Evolutionary conservation across 2,888 invertebrate genomes (phyloP), one percentile per base, ranked within the genome.

Genomic region (Sialis fuliginosa): DNA sequence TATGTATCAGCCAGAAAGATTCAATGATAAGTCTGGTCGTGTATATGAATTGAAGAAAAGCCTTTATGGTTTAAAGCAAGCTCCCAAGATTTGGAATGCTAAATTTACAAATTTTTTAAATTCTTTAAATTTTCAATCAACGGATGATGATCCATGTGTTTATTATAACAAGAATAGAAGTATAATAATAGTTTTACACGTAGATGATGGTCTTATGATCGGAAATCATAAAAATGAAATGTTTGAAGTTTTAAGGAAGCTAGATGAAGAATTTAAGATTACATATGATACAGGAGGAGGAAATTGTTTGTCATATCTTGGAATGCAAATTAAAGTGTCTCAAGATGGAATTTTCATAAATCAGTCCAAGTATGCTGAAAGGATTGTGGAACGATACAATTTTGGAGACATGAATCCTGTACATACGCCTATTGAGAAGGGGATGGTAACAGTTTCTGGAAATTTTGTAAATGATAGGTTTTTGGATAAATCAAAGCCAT

Each of bases 61-160:
- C 40, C 4, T 48, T 22, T 48, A 48, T 42, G 48, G 44, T 8
- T 33, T 50, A 41, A 49, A 49, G 32, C 49, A 49, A 44, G 30
- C 47, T 22, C 44, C 49, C 6, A 47, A 46, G 33, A 32, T 41
- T 37, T 47, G 45, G 42, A 48, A 55, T 33, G 47, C 51, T 34
- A 54, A 50, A 48, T 48, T 57, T 13, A 48, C 54, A 42, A 44
- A 40, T 13, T 54, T 44, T 43, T 35, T 56, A 2, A 49, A 53
- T 30, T 47, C 49, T 31, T 22, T 55, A 6, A 45, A 43, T 9
- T 51, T 56, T 40, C 13, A 44, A 10, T 49, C 45, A 10, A 54
- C 54, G 3, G 55, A 56, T 50, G 54, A 56, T 42, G 54, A 55
- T 49, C 55, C 53, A 5, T 56, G 56, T 46, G 49, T 57, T 9